Percentiles rank a stretch among this genome's conserved stretches.
Evolutionary conservation across 2,113 vertebrate species (phyloP).

Genomic region (Calidris pygmaea): DNA sequence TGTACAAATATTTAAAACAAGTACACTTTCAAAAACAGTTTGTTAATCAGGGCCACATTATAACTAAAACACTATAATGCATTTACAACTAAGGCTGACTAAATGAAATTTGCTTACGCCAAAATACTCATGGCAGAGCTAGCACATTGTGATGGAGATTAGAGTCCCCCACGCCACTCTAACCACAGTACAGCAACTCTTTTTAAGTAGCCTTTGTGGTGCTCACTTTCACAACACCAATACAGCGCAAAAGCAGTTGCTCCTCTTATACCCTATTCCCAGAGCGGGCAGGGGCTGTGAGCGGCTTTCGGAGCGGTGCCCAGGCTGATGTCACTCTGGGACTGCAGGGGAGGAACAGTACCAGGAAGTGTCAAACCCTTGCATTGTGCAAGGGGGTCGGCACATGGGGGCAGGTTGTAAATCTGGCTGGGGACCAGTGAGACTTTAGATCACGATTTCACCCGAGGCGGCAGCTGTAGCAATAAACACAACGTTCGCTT

Average conservation of each 20-base stretch:
- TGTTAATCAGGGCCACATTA: neutral
- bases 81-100: neutral
- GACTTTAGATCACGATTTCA: slow-evolving; percentile 37
- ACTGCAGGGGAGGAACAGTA: neutral
- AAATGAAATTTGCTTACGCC: neutral
- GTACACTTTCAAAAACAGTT: neutral
- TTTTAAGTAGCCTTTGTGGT: neutral
- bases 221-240: neutral
- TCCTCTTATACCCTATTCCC: neutral
- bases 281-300: neutral
- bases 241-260: neutral
- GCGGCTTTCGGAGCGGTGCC: neutral
- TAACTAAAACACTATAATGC: neutral
- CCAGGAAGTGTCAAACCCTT: slow-evolving; percentile 21
- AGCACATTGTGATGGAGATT: neutral
- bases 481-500: slow-evolving; percentile 21
- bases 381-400: neutral
- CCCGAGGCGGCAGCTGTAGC: slow-evolving; percentile 27
- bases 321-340: neutral
- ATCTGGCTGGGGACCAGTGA: neutral
- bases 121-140: neutral
- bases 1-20: neutral
- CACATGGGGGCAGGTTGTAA: slow-evolving; percentile 5
- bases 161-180: neutral
- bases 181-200: neutral